Evolutionary conservation across 2,113 vertebrate genomes (phyloP).

Genomic region (Silurus meridionalis): DNA sequence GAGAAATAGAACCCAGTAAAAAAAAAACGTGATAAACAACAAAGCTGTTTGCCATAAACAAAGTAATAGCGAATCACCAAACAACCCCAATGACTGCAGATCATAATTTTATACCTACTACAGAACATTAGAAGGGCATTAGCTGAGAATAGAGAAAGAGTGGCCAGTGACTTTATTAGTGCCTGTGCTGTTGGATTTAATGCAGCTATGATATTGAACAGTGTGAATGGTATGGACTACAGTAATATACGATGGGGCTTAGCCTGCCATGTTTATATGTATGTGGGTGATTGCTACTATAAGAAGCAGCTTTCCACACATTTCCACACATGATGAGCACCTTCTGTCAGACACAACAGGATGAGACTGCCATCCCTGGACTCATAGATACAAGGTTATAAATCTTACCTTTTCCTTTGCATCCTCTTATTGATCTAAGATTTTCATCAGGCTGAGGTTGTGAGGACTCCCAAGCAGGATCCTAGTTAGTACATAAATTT

Average conservation of each 20-base stretch:
- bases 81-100: background rate
- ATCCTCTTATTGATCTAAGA: slow-evolving; percentile 71
- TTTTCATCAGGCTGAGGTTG: slow-evolving; percentile 68
- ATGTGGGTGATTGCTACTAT: slow-evolving; percentile 11
- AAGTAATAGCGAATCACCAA: background rate
- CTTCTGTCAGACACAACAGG: slow-evolving; percentile 21
- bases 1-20: background rate
- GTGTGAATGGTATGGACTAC: background rate
- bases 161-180: slow-evolving; percentile 9
- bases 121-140: background rate
- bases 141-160: background rate
- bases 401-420: slow-evolving; percentile 59
- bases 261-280: slow-evolving; percentile 20
- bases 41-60: background rate
- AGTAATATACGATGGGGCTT: background rate
- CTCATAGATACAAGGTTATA: slow-evolving; percentile 41
- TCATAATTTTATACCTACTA: background rate
- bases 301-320: slow-evolving; percentile 20
- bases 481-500: slow-evolving; percentile 61
- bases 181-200: background rate
- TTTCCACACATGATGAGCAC: slow-evolving; percentile 4
- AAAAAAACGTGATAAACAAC: background rate
- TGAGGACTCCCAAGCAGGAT: slow-evolving; percentile 57
- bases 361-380: slow-evolving; percentile 58
- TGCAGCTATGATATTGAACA: slow-evolving; percentile 3